Evolutionary conservation across 2,797 vertebrate species (phyloP), one percentile per base, ranked within the genome.

Genomic region (Spondyliosoma cantharus): DNA sequence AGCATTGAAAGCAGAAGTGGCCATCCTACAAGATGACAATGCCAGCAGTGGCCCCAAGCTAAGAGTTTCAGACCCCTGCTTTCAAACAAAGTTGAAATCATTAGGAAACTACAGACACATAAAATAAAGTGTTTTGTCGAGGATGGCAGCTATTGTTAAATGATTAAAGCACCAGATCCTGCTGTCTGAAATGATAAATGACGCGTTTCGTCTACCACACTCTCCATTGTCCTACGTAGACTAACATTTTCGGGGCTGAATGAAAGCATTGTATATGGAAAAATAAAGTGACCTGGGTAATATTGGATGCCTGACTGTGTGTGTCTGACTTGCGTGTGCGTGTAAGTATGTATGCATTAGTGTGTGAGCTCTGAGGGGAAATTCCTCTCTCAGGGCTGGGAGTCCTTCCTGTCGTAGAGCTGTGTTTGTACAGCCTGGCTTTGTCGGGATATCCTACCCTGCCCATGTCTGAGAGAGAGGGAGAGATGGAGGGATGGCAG

Each of bases 381-480:
- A 94, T 93, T 95, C 93, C 93, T 94, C 92, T 95, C 93, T 91
- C 92, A 93, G 93, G 93, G 91, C 83, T 92, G 90, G 90, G 93
- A 94, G 94, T 92, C 85, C 92, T 94, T 96, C 95, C 95, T 96
- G 95, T 95, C 79, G 82, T 88, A 94, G 92, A 92, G 93, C 92
- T 91, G 89, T 96, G 94, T 96, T 96, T 96, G 93, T 94, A 95
- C 94, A 95, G 94, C 93, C 93, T 89, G 91, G 92, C 93, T 95
- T 93, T 94, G 92, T 89, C 94, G 94, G 95, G 95, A 95, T 95
- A 94, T 96, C 95, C 95, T 95, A 94, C 93, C 91, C 90, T 93
- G 85, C 90, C 92, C 91, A 88, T 93, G 92, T 93, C 92, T 93
- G 94, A 85, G 86, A 74, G 87, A 54, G 68, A 75, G 81, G 71